Conservation (phyloP, 2,113 vertebrate genomes). For the Ramphastos sulfuratus region DNA sequence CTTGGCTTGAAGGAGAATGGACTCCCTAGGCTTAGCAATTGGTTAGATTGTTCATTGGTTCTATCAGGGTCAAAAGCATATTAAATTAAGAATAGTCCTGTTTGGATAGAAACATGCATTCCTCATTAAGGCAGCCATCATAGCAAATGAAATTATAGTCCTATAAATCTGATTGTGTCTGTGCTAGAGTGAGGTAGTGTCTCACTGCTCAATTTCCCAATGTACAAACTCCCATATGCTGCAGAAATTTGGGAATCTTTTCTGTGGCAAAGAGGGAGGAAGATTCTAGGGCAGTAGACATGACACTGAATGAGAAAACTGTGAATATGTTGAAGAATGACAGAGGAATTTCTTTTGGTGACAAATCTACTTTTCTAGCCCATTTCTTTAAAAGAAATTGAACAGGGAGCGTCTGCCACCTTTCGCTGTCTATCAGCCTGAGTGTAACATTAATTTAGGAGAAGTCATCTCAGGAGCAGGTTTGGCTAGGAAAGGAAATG, state of each 20-base stretch:
- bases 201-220: conserved; percentile 75
- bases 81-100: conserved; percentile 53
- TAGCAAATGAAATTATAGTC: conserved; percentile 80
- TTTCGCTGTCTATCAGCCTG: conserved; percentile 46
- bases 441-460: conserved; percentile 63
- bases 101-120: conserved; percentile 68
- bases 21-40: not conserved
- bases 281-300: conserved; percentile 47
- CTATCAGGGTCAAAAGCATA: conserved; percentile 65
- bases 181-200: conserved; percentile 76
- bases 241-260: conserved; percentile 68
- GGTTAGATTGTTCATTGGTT: no score
- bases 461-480: conserved; percentile 42
- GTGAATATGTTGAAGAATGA: conserved; percentile 72
- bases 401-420: conserved; percentile 44
- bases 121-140: conserved; percentile 66
- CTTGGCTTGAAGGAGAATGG: not conserved
- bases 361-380: conserved; percentile 55
- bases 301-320: conserved; percentile 55
- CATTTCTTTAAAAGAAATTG: conserved; percentile 56
- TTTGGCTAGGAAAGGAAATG: conserved; percentile 46
- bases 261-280: conserved; percentile 69
- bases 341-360: conserved; percentile 54
- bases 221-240: conserved; percentile 63
- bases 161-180: conserved; percentile 74